A percentile compares a stretch with the other conserved stretches of the same genome.
Evolutionary conservation across 1,140 invertebrate genomes (phyloP).

Genomic region (Pachypeltis micranthus): DNA sequence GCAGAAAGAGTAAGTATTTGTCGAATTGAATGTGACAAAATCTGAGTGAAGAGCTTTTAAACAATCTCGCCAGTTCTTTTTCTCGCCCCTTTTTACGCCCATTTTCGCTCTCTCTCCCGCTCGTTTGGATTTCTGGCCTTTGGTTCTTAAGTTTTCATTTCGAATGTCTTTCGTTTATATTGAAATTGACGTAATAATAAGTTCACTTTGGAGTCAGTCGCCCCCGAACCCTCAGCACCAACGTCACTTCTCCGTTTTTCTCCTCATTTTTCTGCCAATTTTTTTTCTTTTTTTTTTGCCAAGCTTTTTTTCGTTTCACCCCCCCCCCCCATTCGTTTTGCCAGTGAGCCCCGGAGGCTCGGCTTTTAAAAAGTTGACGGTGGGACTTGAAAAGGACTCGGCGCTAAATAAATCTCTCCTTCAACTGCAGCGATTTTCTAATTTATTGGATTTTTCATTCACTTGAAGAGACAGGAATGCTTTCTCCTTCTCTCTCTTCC

Average conservation of each 20-base stretch:
- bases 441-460: slow-evolving; percentile 4
- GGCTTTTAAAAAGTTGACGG: slow-evolving; percentile 3
- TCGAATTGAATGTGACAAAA: no score
- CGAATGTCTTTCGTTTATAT: no score
- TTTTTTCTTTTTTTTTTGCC: not conserved
- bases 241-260: not conserved
- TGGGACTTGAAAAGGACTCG: not conserved
- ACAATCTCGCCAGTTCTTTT: no score
- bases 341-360: not conserved
- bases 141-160: no score
- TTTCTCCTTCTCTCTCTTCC: no score
- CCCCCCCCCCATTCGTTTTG: not conserved
- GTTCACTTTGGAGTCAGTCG: not conserved
- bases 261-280: not conserved
- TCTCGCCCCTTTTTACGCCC: no score
- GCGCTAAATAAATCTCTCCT: not conserved
- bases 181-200: not conserved
- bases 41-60: no score
- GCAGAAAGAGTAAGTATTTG: no score
- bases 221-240: not conserved
- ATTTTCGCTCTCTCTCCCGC: no score
- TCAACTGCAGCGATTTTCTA: slow-evolving; percentile 8
- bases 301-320: not conserved
- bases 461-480: no score
- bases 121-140: no score